Conservation (phyloP, 2,113 vertebrate species). For the Lepus americanus region DNA sequence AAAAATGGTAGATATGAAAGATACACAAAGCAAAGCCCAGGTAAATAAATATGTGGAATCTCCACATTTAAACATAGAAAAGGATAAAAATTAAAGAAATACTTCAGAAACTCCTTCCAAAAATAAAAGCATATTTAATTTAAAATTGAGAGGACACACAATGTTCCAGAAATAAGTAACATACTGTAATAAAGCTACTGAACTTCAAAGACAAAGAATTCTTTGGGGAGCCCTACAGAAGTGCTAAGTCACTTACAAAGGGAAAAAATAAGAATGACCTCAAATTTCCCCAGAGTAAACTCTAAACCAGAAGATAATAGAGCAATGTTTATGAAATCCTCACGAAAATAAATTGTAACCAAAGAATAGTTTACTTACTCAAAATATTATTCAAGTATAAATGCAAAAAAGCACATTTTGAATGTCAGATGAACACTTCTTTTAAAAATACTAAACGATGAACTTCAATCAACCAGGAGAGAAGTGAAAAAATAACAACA, state of each 20-base stretch:
- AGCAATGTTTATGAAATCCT: constrained; percentile 16
- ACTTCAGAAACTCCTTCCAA: background rate
- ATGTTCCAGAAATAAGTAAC: constrained; percentile 16
- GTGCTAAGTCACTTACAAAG: constrained; percentile 40
- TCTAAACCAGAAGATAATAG: background rate
- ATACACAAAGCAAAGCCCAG: background rate
- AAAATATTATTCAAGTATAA: background rate
- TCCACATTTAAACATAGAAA: background rate
- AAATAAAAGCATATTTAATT: constrained; percentile 47
- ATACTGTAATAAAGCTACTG: constrained; percentile 14
- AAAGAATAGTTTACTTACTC: background rate
- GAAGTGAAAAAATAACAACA: background rate
- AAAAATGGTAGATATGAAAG: background rate
- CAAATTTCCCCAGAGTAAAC: constrained; percentile 38
- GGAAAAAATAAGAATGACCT: background rate
- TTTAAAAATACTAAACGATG: background rate
- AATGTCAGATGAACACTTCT: background rate
- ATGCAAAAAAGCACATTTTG: background rate
- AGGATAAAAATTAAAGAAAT: background rate
- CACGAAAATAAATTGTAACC: background rate
- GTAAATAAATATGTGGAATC: background rate
- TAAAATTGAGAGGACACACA: background rate
- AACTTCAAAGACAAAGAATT: constrained; percentile 68
- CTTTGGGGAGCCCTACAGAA: constrained; percentile 45
- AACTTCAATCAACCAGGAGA: background rate